Evolutionary conservation across 2,113 vertebrate species (phyloP).

Genomic region (Ailurus styani): DNA sequence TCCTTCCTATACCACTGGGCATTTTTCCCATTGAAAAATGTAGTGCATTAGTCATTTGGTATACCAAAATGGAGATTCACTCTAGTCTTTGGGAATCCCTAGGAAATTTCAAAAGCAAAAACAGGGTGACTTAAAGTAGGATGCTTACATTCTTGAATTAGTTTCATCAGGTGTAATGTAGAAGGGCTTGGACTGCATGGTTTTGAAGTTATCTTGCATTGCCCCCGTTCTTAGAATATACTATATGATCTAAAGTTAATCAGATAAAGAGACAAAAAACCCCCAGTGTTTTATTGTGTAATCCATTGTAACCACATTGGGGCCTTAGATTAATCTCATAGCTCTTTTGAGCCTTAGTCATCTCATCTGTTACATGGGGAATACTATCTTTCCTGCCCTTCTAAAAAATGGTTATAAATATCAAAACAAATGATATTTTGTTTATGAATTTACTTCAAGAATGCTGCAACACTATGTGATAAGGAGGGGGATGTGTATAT

Average conservation of each 20-base stretch:
- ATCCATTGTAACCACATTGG: not conserved
- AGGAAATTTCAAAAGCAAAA: not conserved
- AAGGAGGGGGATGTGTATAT: not conserved
- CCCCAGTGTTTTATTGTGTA: not conserved
- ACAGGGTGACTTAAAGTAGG: not conserved
- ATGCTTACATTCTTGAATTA: not conserved
- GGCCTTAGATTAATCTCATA: not conserved
- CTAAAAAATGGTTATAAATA: not conserved
- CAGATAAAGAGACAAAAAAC: not conserved
- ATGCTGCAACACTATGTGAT: not conserved
- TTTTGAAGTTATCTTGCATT: not conserved
- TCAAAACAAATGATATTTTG: not conserved
- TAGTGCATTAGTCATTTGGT: not conserved
- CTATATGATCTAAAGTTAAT: not conserved
- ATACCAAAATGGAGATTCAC: not conserved
- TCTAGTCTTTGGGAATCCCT: not conserved
- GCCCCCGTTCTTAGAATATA: not conserved
- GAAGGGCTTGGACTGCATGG: not conserved
- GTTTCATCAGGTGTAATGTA: not conserved
- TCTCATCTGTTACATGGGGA: not conserved
- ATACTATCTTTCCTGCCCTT: not conserved
- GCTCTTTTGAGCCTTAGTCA: not conserved
- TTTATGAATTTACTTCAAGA: not conserved
- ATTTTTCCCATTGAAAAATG: not conserved
- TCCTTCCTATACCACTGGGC: not conserved